Percentiles rank a stretch among this genome's conserved stretches.
Conservation (phyloP, 2,888 invertebrate species). For the Sesia bembeciformis region DNA sequence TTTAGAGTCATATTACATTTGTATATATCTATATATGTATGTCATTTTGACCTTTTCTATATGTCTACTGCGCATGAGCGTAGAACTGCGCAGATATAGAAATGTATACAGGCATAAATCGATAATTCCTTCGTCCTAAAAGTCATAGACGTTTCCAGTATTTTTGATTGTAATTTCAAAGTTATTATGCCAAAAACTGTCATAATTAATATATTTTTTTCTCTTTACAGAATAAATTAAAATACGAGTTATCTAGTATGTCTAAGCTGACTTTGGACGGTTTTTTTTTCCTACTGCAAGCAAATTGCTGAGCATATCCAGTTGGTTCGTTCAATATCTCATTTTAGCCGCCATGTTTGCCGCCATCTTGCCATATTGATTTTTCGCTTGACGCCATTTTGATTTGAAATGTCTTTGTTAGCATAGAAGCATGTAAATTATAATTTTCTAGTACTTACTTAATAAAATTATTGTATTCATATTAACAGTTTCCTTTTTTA, state of each 20-base stretch:
- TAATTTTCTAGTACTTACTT: background rate
- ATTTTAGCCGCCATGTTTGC: conserved; percentile 36
- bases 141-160: no score
- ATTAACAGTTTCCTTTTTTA: no score
- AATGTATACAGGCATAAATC: no score
- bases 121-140: no score
- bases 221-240: conserved; percentile 62
- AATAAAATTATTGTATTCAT: background rate
- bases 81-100: background rate
- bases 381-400: conserved; percentile 28
- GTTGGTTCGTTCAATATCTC: conserved; percentile 60
- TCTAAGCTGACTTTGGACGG: conserved; percentile 71
- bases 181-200: no score
- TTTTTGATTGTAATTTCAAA: no score
- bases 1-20: background rate
- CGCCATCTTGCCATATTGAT: conserved; percentile 26
- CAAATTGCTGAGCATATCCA: conserved; percentile 73
- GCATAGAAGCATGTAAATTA: no score
- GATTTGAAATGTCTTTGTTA: conserved; percentile 13
- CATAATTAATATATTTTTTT: conserved; percentile 28
- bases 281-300: conserved; percentile 74
- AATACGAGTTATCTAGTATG: conserved; percentile 54
- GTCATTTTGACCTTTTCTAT: conserved; percentile 18
- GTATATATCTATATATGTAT: conserved; percentile 1
- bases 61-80: background rate